Percentiles rank a stretch among this genome's conserved stretches.
phyloP scores from a whole-genome alignment of 2,797 vertebrate genomes.

The Rhynchonycteris naso region DNA sequence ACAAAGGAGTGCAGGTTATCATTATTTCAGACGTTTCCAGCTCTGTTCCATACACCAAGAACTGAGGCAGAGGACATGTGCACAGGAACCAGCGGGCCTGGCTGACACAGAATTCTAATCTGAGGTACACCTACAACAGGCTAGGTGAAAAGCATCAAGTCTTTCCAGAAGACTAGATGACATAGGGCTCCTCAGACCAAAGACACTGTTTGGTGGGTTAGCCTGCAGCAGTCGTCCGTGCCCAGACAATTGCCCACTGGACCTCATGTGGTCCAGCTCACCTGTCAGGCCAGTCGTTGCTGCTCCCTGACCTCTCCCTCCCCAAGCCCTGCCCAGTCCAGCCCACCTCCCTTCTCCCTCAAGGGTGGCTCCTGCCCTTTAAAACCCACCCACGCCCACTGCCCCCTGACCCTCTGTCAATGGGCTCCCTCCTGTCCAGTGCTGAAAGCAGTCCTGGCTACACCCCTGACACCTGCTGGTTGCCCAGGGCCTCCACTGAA shows the following conservation, averaged over 20 bases:
- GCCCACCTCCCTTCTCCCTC: neutral
- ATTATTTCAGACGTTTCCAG: neutral
- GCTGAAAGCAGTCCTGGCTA: no score
- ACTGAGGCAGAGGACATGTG: neutral
- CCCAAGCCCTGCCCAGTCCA: neutral
- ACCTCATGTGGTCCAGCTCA: neutral
- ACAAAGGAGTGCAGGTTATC: neutral
- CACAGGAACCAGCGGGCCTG: neutral
- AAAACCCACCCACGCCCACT: neutral
- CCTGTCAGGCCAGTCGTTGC: neutral
- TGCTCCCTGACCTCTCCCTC: neutral
- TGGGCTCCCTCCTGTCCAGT: neutral
- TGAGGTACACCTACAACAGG: neutral
- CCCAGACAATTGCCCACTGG: neutral
- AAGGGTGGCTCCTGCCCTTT: neutral
- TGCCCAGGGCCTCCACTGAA: neutral
- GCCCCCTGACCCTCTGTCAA: neutral
- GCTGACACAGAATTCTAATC: neutral
- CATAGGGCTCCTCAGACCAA: neutral
- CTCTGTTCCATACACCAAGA: neutral
- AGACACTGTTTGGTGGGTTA: neutral
- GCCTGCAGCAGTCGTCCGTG: neutral
- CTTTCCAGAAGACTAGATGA: neutral
- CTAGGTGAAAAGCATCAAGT: no score
- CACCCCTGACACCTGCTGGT: neutral